phyloP scores from a whole-genome alignment of 2,888 invertebrate genomes.

The Emmelina monodactyla region DNA sequence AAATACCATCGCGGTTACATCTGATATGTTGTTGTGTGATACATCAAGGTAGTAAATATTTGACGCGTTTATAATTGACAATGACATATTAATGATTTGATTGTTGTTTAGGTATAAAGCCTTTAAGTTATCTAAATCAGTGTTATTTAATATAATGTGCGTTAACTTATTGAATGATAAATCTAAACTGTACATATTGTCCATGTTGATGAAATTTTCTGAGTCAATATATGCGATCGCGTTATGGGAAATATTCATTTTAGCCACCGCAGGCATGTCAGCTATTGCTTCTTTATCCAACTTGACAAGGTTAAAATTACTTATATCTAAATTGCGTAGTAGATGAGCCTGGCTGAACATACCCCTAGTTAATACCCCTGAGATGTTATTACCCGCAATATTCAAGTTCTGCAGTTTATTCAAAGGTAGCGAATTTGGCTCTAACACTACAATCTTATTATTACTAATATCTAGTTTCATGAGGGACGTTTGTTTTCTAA shows the following conservation, averaged over 20 bases:
- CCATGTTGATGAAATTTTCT: slow-evolving; percentile 32
- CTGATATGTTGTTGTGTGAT: slow-evolving; percentile 29
- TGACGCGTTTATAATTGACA: slow-evolving; percentile 22
- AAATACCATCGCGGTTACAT: slow-evolving; percentile 20
- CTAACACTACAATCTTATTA: slow-evolving; percentile 33
- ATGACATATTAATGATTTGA: slow-evolving; percentile 23
- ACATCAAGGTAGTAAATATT: slow-evolving; percentile 31
- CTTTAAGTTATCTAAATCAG: slow-evolving; percentile 26
- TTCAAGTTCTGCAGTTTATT: slow-evolving; percentile 37
- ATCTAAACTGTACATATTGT: slow-evolving; percentile 42
- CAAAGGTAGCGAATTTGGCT: slow-evolving; percentile 33
- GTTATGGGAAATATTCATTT: slow-evolving; percentile 42
- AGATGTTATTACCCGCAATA: slow-evolving; percentile 29
- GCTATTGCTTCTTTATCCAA: slow-evolving; percentile 33
- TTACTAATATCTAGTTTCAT: slow-evolving; percentile 34
- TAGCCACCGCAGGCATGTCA: slow-evolving; percentile 34
- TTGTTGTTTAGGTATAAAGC: slow-evolving; percentile 40
- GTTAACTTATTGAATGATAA: slow-evolving; percentile 34
- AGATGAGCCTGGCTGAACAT: slow-evolving; percentile 37
- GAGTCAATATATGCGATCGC: slow-evolving; percentile 27
- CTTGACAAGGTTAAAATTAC: slow-evolving; percentile 28
- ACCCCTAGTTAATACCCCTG: slow-evolving; percentile 25
- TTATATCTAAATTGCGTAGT: slow-evolving; percentile 37
- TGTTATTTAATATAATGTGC: slow-evolving; percentile 24
- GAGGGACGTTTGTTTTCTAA: slow-evolving; percentile 28